phyloP scores from a whole-genome alignment of 2,113 vertebrate species.

The cattle (Bos taurus) region DNA sequence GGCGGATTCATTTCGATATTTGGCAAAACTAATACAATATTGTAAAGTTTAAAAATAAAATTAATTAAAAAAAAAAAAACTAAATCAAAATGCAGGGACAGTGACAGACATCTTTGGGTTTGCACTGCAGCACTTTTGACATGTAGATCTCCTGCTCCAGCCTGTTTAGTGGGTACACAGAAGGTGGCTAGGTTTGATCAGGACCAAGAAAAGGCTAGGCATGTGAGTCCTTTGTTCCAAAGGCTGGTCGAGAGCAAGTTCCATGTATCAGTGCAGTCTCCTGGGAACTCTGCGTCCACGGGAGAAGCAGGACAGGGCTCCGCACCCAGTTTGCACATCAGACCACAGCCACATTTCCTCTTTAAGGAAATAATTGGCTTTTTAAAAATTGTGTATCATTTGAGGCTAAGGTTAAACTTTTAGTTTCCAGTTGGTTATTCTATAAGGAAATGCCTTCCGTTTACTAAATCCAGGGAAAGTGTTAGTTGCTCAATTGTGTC shows the following conservation, averaged over 20 bases:
- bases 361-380: background rate
- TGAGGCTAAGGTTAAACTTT: background rate
- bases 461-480: background rate
- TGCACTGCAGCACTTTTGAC: background rate
- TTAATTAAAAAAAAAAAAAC: too few relatives aligned
- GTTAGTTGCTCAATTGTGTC: background rate
- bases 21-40: too few relatives aligned
- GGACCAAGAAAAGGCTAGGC: background rate
- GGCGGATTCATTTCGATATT: too few relatives aligned
- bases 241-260: background rate
- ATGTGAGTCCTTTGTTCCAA: background rate
- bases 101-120: background rate
- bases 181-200: background rate
- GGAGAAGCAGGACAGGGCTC: background rate
- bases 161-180: background rate
- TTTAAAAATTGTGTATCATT: background rate
- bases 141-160: background rate
- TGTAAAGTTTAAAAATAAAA: too few relatives aligned
- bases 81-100: background rate
- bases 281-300: rapidly evolving
- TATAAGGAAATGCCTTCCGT: background rate
- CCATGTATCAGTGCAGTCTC: too few relatives aligned
- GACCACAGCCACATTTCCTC: background rate
- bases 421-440: background rate
- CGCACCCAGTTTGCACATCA: background rate